These are phyloP conservation scores for Coilia nasus DNA, from an alignment of 2,797 vertebrate genomes.

Conservation along the genomic window DNA sequence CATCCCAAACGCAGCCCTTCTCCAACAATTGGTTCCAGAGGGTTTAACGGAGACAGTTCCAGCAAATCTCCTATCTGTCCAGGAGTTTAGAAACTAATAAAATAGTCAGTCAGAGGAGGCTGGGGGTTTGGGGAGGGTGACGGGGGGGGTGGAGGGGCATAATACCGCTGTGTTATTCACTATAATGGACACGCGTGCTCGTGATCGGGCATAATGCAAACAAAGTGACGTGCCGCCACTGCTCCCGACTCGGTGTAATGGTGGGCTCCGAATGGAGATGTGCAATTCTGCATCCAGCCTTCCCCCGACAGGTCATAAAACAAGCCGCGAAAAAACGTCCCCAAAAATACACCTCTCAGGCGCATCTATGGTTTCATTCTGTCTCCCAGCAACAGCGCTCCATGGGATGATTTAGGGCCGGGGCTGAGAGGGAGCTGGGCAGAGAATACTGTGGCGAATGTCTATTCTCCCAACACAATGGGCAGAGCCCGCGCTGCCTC, in stretches of 20 bases:
- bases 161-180: not conserved
- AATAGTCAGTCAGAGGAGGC: conserved; percentile 74
- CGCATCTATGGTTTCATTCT: conserved; percentile 23
- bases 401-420: conserved; percentile 7
- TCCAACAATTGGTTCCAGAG: conserved; percentile 86
- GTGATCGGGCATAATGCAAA: not conserved
- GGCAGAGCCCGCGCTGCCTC: conserved; percentile 3
- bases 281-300: conserved; percentile 8
- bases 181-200: conserved; percentile 56
- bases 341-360: conserved; percentile 19
- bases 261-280: not conserved
- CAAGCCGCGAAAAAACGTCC: not conserved
- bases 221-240: not conserved
- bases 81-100: conserved; percentile 77
- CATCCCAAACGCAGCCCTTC: conserved; percentile 80
- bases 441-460: conserved; percentile 18
- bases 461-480: conserved; percentile 25
- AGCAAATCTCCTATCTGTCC: conserved; percentile 74
- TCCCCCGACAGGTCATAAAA: conserved; percentile 17
- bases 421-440: conserved; percentile 4
- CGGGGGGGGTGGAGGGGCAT: conserved; percentile 49
- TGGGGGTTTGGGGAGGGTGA: conserved; percentile 46
- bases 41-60: conserved; percentile 77
- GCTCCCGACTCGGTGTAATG: not conserved
- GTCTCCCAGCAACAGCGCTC: conserved; percentile 22